Conservation (phyloP, 2,113 vertebrate genomes). For the Albula glossodonta region DNA sequence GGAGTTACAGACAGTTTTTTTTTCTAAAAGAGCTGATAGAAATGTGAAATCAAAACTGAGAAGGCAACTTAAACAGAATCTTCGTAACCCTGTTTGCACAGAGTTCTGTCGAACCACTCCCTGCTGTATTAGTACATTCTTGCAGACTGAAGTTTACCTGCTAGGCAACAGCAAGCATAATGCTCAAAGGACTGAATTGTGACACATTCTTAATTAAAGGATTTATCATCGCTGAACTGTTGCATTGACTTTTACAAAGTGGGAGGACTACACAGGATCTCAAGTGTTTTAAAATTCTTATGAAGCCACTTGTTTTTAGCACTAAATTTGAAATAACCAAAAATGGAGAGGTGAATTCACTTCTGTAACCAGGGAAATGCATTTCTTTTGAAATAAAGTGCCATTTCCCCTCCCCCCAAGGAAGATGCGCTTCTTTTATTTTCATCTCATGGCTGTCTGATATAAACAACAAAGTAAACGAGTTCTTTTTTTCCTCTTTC, state of each 20-base stretch:
- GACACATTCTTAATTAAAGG: slow-evolving; percentile 4
- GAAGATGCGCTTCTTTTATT: not conserved
- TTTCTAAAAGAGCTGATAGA: too few relatives aligned
- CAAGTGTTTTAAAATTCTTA: not conserved
- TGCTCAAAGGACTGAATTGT: not conserved
- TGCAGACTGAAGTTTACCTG: not conserved
- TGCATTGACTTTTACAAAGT: not conserved
- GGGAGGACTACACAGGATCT: not conserved
- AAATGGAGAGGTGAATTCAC: not conserved
- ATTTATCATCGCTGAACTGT: not conserved
- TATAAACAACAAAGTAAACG: not conserved
- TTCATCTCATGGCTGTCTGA: not conserved
- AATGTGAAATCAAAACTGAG: too few relatives aligned
- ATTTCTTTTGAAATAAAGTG: not conserved
- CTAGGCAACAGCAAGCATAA: not conserved
- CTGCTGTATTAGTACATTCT: not conserved
- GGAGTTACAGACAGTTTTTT: not conserved
- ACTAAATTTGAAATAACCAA: not conserved
- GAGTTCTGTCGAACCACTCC: not conserved
- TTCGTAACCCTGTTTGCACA: not conserved
- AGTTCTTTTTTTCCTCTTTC: not conserved
- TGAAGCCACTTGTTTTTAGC: not conserved
- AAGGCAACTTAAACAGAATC: not conserved
- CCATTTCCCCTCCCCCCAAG: not conserved
- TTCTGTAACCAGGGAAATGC: not conserved